Evolutionary conservation across 2,888 invertebrate species (phyloP).

Genomic region (Rhodophaea formosa): DNA sequence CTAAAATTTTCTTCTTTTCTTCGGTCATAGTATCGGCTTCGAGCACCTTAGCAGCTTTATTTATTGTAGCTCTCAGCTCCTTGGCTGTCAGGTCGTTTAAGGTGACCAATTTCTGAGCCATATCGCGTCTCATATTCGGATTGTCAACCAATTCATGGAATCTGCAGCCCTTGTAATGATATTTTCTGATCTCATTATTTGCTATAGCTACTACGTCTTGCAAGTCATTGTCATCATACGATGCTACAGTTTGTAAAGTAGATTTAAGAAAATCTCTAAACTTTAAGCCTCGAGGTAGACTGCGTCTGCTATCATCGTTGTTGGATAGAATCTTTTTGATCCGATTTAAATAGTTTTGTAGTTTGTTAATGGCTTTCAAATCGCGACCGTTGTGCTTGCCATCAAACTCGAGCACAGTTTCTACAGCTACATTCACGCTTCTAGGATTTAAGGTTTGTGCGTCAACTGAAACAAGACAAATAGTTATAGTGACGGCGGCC

Average conservation of each 20-base stretch:
- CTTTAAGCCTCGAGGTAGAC: constrained; percentile 15
- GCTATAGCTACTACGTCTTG: constrained; percentile 36
- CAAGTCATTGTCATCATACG: constrained; percentile 44
- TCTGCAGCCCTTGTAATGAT: constrained; percentile 41
- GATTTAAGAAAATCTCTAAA: constrained; percentile 49
- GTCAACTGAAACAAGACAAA: constrained; percentile 27
- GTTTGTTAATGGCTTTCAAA: constrained; percentile 39
- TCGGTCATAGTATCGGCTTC: constrained; percentile 25
- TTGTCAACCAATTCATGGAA: constrained; percentile 41
- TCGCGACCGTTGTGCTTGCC: constrained; percentile 38
- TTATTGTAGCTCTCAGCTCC: constrained; percentile 33
- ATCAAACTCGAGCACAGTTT: constrained; percentile 54
- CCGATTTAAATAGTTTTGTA: constrained; percentile 41
- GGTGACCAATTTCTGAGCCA: constrained; percentile 34
- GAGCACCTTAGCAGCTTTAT: constrained; percentile 26
- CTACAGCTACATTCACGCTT: constrained; percentile 50
- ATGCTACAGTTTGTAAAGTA: constrained; percentile 32
- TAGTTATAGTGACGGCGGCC: no score
- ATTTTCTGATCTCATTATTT: constrained; percentile 43
- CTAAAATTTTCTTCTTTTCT: constrained; percentile 28
- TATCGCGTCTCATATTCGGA: constrained; percentile 29
- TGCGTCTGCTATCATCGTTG: constrained; percentile 18
- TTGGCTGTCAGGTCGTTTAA: constrained; percentile 30
- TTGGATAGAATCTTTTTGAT: constrained; percentile 35
- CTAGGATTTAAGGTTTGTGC: constrained; percentile 30